Percentiles rank a stretch among this genome's conserved stretches.
These are phyloP conservation scores for Actinemys pallida DNA, from an alignment of 2,113 vertebrate genomes.

Conservation along the genomic window DNA sequence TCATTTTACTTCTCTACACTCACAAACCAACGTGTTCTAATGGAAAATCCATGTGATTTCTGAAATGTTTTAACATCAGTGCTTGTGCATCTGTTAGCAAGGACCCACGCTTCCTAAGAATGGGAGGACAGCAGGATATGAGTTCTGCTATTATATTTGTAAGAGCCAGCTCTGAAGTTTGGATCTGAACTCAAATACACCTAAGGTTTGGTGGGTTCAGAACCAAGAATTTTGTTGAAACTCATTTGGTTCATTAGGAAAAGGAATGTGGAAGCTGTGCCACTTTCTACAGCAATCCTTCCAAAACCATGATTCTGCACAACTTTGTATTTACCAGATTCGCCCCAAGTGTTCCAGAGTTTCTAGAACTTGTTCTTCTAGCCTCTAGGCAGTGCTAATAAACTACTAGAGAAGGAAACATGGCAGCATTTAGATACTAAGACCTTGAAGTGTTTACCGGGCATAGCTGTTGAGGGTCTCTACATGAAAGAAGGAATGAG, in stretches of 20 bases:
- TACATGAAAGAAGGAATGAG: background rate
- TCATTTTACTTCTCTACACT: background rate
- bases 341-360: background rate
- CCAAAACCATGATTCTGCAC: background rate
- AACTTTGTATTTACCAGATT: conserved; percentile 1
- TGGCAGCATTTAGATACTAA: accelerated
- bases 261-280: conserved; percentile 3
- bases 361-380: background rate
- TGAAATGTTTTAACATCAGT: background rate
- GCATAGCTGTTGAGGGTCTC: background rate
- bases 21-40: conserved; percentile 1
- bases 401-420: background rate
- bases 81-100: background rate
- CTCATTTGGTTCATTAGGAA: background rate
- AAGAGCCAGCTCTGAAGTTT: background rate
- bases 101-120: background rate
- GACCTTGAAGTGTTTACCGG: background rate
- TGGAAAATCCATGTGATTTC: background rate
- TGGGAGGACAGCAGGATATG: background rate
- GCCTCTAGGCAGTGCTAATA: background rate
- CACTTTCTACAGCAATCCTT: background rate
- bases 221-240: background rate
- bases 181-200: conserved; percentile 2
- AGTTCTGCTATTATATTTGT: conserved; percentile 11
- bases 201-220: conserved; percentile 2